Evolutionary conservation across 2,113 vertebrate genomes (phyloP).

Genomic region (Petrocephalus microphthalmus): DNA sequence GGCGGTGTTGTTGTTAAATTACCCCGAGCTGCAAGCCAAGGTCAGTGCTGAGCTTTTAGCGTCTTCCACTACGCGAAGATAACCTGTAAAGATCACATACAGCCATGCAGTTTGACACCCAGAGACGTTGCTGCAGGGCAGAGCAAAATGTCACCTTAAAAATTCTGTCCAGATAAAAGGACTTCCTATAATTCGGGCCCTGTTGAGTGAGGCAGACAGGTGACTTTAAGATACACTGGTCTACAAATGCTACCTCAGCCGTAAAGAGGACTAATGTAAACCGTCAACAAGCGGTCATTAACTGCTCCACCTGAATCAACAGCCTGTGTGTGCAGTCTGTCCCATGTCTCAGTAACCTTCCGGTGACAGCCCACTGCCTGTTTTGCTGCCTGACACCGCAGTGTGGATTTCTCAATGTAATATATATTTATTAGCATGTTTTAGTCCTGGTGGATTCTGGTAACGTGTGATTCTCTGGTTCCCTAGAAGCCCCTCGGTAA

Average conservation of each 20-base stretch:
- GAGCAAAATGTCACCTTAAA: background rate
- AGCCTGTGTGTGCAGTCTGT: background rate
- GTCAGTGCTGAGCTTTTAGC: background rate
- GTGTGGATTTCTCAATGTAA: background rate
- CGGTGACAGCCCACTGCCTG: background rate
- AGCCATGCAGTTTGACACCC: background rate
- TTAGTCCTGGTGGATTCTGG: background rate
- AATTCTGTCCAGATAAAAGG: background rate
- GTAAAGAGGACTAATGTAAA: background rate
- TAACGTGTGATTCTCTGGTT: background rate
- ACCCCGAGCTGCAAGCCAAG: background rate
- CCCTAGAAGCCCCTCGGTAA: background rate
- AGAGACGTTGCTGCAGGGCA: background rate
- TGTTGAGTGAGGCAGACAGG: background rate
- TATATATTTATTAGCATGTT: background rate
- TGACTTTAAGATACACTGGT: background rate
- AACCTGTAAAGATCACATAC: too few species aligned
- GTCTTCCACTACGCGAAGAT: background rate
- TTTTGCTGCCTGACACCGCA: background rate
- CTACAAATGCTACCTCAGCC: background rate
- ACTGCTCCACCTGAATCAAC: background rate
- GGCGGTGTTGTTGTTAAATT: background rate
- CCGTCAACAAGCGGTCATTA: background rate
- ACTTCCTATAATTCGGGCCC: background rate
- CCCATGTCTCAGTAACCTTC: background rate